Conservation (phyloP, 2,113 vertebrate species). For the Anseranas semipalmata region DNA sequence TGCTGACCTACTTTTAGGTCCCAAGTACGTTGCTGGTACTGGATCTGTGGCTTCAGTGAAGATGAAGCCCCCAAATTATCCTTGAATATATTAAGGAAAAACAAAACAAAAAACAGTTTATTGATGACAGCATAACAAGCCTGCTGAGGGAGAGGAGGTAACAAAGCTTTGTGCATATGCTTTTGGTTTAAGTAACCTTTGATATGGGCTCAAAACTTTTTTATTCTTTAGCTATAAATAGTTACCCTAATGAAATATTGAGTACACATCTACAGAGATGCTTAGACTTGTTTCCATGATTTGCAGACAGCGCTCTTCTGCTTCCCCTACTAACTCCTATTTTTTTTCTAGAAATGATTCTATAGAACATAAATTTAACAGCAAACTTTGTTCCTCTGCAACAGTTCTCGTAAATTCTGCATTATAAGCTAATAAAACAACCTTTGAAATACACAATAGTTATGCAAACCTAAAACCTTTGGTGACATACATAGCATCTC, state of each 20-base stretch:
- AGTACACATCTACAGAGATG: neutral
- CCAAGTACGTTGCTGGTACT: neutral
- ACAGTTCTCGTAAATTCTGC: neutral
- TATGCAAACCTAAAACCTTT: rapidly evolving
- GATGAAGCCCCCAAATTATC: neutral
- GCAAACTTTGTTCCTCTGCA: neutral
- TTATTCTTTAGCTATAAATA: neutral
- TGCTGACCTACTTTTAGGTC: neutral
- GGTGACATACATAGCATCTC: neutral
- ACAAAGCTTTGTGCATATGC: neutral
- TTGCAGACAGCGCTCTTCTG: rapidly evolving
- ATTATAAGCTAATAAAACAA: neutral
- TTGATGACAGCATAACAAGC: neutral
- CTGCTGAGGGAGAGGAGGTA: neutral
- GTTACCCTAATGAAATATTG: neutral
- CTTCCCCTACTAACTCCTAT: neutral
- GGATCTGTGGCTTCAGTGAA: neutral
- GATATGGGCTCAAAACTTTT: neutral
- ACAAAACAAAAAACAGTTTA: neutral
- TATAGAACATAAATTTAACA: neutral
- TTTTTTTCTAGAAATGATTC: neutral
- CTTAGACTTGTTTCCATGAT: neutral
- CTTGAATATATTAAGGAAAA: neutral
- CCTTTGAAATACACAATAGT: neutral
- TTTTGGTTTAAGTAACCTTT: neutral